phyloP scores from a whole-genome alignment of 2,888 invertebrate genomes.

The Byasa hedistus region DNA sequence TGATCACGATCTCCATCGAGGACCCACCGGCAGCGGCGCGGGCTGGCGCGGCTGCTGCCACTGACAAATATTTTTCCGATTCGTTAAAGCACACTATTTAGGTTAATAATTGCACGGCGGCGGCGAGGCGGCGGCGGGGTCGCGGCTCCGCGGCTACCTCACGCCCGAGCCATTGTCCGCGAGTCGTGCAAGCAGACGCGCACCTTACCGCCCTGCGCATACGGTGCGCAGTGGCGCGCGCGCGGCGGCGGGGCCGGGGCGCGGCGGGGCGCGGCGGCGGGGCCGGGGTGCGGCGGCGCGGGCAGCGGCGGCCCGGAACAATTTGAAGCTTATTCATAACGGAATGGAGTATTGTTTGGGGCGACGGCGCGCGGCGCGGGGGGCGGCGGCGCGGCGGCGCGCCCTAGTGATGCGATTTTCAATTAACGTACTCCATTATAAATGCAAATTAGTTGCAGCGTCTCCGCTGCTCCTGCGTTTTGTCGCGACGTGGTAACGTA shows the following conservation, averaged over 20 bases:
- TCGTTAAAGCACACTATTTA: constrained; percentile 24
- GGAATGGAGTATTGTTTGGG: constrained; percentile 45
- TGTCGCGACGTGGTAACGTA: background rate
- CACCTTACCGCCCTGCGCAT: constrained; percentile 30
- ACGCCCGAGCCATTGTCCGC: constrained; percentile 51
- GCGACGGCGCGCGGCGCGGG: constrained; percentile 35
- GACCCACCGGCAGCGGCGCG: background rate
- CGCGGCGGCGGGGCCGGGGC: constrained; percentile 12
- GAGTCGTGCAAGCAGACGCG: constrained; percentile 31
- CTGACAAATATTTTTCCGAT: constrained; percentile 27
- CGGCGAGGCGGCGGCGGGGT: constrained; percentile 25
- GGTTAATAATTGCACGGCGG: constrained; percentile 26
- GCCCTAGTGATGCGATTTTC: constrained; percentile 50
- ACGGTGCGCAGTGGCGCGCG: constrained; percentile 29
- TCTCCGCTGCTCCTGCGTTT: constrained; percentile 3
- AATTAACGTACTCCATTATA: constrained; percentile 30
- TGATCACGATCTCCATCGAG: too few relatives aligned
- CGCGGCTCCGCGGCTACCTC: constrained; percentile 38
- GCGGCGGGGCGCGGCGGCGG: too few relatives aligned
- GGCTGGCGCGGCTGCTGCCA: background rate
- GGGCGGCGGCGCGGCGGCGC: constrained; percentile 43
- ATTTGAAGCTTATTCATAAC: constrained; percentile 44
- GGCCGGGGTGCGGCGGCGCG: too few relatives aligned
- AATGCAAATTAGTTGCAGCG: constrained; percentile 25
- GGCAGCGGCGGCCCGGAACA: too few relatives aligned